Evolutionary conservation across 2,888 invertebrate genomes (phyloP).

Genomic region (Entomobrya proxima): DNA sequence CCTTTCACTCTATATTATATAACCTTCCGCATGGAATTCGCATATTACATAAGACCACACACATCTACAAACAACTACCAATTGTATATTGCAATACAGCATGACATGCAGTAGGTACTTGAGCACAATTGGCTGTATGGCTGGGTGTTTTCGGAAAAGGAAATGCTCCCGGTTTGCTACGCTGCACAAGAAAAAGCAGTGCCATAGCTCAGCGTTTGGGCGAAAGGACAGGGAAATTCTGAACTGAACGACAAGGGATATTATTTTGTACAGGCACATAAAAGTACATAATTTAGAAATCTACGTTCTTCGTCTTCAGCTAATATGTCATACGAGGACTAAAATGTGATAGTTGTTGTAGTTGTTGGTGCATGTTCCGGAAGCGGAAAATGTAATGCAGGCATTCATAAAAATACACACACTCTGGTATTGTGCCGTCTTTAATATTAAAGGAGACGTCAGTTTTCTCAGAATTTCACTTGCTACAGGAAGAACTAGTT

Average conservation of each 20-base stretch:
- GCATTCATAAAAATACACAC: neutral
- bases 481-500: neutral
- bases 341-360: no score
- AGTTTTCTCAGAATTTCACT: neutral
- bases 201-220: neutral
- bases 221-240: slow-evolving; percentile 14
- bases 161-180: neutral
- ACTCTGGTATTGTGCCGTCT: neutral
- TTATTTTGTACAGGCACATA: slow-evolving; percentile 26
- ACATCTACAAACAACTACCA: neutral
- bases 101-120: neutral
- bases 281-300: slow-evolving; percentile 16
- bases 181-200: neutral
- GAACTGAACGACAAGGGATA: slow-evolving; percentile 1
- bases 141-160: no score
- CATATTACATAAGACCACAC: neutral
- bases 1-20: neutral
- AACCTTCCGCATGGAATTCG: neutral
- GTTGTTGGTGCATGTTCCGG: neutral
- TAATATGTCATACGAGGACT: slow-evolving; percentile 26
- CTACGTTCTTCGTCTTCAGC: slow-evolving; percentile 32
- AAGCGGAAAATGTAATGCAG: slow-evolving; percentile 6
- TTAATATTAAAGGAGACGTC: slow-evolving; percentile 1
- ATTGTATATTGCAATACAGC: neutral
- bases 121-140: no score